Conservation (phyloP, 1,140 invertebrate genomes). For the Ptiloglossa arizonensis region DNA sequence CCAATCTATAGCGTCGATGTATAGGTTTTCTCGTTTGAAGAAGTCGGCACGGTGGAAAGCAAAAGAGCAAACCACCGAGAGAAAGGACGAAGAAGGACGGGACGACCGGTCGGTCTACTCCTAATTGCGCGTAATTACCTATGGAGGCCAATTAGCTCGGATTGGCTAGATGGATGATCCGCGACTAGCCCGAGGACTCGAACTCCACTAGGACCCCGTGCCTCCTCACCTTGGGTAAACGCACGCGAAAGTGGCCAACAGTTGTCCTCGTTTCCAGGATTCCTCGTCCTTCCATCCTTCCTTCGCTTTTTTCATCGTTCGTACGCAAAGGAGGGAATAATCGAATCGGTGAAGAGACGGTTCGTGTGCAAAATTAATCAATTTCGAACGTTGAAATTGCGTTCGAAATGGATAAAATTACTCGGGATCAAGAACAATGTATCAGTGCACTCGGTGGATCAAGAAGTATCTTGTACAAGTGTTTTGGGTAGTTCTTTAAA, state of each 20-base stretch:
- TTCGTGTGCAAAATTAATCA: no score
- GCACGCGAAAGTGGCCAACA: conserved; percentile 51
- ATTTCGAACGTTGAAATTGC: no score
- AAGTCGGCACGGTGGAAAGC: conserved; percentile 27
- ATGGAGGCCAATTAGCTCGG: conserved; percentile 74
- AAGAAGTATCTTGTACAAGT: no score
- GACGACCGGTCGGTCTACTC: conserved; percentile 63
- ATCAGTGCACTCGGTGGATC: no score
- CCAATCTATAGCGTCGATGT: conserved; percentile 59
- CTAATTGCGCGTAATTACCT: conserved; percentile 80
- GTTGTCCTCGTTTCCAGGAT: conserved; percentile 40
- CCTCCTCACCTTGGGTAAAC: conserved; percentile 38
- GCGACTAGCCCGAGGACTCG: conserved; percentile 63
- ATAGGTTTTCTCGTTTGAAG: conserved; percentile 62
- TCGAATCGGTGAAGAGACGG: no score
- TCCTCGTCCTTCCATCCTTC: background rate
- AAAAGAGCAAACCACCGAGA: conserved; percentile 7
- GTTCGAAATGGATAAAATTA: no score
- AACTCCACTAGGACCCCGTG: conserved; percentile 37
- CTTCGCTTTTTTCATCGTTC: no score
- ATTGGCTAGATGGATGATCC: conserved; percentile 67
- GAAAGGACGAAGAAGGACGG: conserved; percentile 43
- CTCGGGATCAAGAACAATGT: no score
- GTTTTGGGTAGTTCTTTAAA: no score
- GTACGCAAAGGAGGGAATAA: no score